phyloP scores from a whole-genome alignment of 2,888 invertebrate genomes.

The Diabrotica balteata region DNA sequence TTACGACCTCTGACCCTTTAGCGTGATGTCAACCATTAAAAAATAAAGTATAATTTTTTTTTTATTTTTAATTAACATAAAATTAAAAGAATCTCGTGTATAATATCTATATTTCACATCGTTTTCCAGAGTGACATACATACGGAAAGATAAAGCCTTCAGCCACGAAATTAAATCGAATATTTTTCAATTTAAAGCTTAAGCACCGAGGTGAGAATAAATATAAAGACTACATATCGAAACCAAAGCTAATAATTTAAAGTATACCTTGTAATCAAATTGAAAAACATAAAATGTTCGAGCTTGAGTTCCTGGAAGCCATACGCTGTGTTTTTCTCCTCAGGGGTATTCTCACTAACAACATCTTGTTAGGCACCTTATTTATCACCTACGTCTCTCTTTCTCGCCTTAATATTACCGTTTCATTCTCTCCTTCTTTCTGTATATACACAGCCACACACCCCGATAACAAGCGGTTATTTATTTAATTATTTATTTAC shows the following conservation, averaged over 20 bases:
- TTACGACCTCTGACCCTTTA: no score
- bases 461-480: constrained; percentile 62
- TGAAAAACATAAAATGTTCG: constrained; percentile 42
- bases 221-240: constrained; percentile 7
- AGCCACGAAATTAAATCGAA: constrained; percentile 9
- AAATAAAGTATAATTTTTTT: no score
- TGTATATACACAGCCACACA: constrained; percentile 52
- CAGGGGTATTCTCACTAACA: constrained; percentile 60
- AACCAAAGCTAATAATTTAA: constrained; percentile 44
- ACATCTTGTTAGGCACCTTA: constrained; percentile 61
- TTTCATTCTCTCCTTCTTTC: constrained; percentile 30
- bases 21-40: no score
- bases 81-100: no score
- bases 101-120: no score
- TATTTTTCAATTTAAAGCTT: constrained; percentile 10
- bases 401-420: constrained; percentile 30
- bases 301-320: constrained; percentile 36
- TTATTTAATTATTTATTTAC: constrained; percentile 64
- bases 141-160: not conserved
- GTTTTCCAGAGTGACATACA: not conserved
- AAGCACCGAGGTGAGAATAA: constrained; percentile 13
- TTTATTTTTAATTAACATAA: no score
- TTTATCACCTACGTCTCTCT: constrained; percentile 56
- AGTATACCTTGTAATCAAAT: constrained; percentile 45
- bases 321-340: constrained; percentile 56